A percentile compares a stretch with the other conserved stretches of the same genome.
These are phyloP conservation scores for Synanthedon andrenaeformis DNA, from an alignment of 2,888 invertebrate genomes.

Conservation along the genomic window DNA sequence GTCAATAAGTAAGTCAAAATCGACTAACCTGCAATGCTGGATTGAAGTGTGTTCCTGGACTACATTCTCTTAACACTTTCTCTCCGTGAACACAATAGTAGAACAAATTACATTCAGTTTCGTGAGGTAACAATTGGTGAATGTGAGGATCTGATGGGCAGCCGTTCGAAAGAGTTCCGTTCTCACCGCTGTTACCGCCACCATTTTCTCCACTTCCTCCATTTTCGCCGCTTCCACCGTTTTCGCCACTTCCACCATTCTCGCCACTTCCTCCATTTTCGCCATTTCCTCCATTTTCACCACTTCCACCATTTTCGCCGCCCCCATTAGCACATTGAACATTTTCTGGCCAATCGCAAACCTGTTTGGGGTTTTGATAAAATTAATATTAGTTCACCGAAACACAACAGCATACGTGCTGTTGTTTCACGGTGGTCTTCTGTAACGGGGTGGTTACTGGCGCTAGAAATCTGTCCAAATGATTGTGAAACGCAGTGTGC, in stretches of 20 bases:
- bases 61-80: conserved; percentile 24
- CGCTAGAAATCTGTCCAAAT: too few species aligned
- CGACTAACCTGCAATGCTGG: conserved; percentile 23
- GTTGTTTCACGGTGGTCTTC: too few species aligned
- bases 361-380: conserved; percentile 2
- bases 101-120: conserved; percentile 45
- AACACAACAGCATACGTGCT: too few species aligned
- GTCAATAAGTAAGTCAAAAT: neutral
- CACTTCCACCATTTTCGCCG: conserved; percentile 1
- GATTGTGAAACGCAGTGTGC: too few species aligned
- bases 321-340: conserved; percentile 13
- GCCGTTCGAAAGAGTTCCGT: conserved; percentile 9
- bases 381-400: neutral
- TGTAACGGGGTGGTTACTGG: too few species aligned
- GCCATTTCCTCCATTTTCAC: conserved; percentile 5
- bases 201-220: neutral
- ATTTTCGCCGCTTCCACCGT: neutral
- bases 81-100: conserved; percentile 49
- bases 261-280: conserved; percentile 3
- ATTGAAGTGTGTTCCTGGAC: conserved; percentile 39
- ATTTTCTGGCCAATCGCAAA: conserved; percentile 17
- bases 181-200: neutral
- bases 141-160: conserved; percentile 5
- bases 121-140: conserved; percentile 36
- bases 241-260: conserved; percentile 2